phyloP scores from a whole-genome alignment of 2,113 vertebrate genomes.

The Setophaga coronata region DNA sequence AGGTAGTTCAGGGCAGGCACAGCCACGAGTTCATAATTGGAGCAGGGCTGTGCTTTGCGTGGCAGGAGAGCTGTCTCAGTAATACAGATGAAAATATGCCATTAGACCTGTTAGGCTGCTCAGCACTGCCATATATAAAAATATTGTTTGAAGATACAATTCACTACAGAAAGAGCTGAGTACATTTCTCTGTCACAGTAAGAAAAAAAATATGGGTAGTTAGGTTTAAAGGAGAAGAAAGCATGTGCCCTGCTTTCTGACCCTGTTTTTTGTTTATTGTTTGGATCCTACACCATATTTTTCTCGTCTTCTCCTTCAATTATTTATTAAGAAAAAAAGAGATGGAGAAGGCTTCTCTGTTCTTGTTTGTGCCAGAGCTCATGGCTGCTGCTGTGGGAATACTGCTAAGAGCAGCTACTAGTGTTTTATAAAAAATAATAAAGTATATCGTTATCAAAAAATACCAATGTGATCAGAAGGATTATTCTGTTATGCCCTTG shows the following conservation, averaged over 20 bases:
- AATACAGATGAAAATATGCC: constrained; percentile 9
- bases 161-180: constrained; percentile 20
- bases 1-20: neutral
- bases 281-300: constrained; percentile 38
- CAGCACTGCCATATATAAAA: constrained; percentile 30
- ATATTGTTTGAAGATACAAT: constrained; percentile 15
- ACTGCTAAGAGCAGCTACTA: constrained; percentile 1
- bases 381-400: constrained; percentile 23
- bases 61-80: neutral
- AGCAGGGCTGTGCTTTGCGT: neutral
- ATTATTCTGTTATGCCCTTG: neutral
- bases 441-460: constrained; percentile 56
- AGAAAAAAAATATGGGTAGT: neutral
- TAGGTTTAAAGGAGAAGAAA: constrained; percentile 38
- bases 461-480: constrained; percentile 17
- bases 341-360: constrained; percentile 1
- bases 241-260: constrained; percentile 15
- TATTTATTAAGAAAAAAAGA: constrained; percentile 38
- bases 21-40: neutral
- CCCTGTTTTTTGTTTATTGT: constrained; percentile 17
- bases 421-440: constrained; percentile 63
- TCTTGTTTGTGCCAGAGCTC: constrained; percentile 26
- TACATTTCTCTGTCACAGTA: constrained; percentile 21
- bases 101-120: neutral
- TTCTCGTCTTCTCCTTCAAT: constrained; percentile 47